Evolutionary conservation across 2,888 invertebrate species (phyloP), one percentile per base, ranked within the genome.

Genomic region (Cylloceria caligata): DNA sequence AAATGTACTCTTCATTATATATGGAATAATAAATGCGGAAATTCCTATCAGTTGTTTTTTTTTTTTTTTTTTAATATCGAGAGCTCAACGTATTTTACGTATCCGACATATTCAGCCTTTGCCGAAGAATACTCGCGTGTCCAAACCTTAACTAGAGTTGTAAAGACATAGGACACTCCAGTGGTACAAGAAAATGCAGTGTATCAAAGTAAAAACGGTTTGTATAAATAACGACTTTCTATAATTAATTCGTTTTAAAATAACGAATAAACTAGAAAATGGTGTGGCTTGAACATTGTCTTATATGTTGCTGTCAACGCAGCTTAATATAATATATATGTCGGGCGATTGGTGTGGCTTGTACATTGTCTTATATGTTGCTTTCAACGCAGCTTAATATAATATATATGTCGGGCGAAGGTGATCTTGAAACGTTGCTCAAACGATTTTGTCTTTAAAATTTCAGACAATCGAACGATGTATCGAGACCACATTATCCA

Each of bases 361-460:
- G 13, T 4, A 2, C 19, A 52, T 24, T 24, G 52, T 45, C 16
- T n/a, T 3, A n/a, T 30, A 16, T 16, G 45, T 13, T 1, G 16
- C 16, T 45, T 2, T 45, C 45, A 11, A 1, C 6, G 2, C 5
- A 4, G 16, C n/a, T 16, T 0, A 45, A 45, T 45, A 0, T 16
- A 45, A 24, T 3, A 11, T 57, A 27, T 24, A 13, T 27, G 30
- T 30, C n/a, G n/a, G 6, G n/a, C 7, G n/a, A 57, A 39, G 21
- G 1, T 0, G 11, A 19, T n/a, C 6, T 67, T 30, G n/a, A 6
- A 57, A n/a, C 5, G 5, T 34, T 30, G 16, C n/a, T 47, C 16
- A 52, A 64, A 62, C n/a, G n/a, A 64, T 49, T 34, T 73, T 49
- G 36, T 24, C 5, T 39, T 73, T 64, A 52, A 21, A 27, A 36